Percentiles rank a stretch among this genome's conserved stretches.
Conservation (phyloP, 64 coral and sea anemone species). For the Montipora sp. region DNA sequence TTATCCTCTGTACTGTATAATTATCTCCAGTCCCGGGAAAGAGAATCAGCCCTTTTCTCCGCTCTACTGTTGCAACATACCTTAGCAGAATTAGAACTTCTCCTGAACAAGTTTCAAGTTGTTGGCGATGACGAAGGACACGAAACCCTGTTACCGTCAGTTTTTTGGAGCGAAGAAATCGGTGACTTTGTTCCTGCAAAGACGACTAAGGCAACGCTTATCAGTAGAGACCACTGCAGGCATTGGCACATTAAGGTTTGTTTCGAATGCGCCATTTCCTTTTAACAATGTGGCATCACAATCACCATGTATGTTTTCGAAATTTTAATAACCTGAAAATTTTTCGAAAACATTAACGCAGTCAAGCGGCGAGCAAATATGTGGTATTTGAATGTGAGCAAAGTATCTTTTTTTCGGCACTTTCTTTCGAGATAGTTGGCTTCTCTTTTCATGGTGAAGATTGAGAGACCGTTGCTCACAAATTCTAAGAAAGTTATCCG, state of each 20-base stretch:
- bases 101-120: slow-evolving; percentile 4
- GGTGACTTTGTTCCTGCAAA: slow-evolving; percentile 22
- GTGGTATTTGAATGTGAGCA: no score
- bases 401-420: no score
- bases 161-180: not conserved
- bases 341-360: no score
- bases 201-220: not conserved
- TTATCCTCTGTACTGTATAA: not conserved
- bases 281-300: no score
- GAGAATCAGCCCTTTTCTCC: slow-evolving; percentile 27
- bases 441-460: no score
- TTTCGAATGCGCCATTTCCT: not conserved
- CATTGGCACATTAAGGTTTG: slow-evolving; percentile 16
- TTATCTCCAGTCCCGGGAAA: not conserved
- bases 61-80: slow-evolving; percentile 11
- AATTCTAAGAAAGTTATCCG: no score
- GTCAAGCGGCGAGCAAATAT: no score
- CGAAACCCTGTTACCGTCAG: slow-evolving; percentile 6
- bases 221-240: not conserved
- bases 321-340: no score
- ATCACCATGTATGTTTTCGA: no score
- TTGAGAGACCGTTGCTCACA: no score
- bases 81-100: slow-evolving; percentile 6
- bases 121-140: not conserved
- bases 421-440: no score